A percentile compares a stretch with the other conserved stretches of the same genome.
Conservation (phyloP, 2,113 vertebrate genomes). For the Brachyistius frenatus region DNA sequence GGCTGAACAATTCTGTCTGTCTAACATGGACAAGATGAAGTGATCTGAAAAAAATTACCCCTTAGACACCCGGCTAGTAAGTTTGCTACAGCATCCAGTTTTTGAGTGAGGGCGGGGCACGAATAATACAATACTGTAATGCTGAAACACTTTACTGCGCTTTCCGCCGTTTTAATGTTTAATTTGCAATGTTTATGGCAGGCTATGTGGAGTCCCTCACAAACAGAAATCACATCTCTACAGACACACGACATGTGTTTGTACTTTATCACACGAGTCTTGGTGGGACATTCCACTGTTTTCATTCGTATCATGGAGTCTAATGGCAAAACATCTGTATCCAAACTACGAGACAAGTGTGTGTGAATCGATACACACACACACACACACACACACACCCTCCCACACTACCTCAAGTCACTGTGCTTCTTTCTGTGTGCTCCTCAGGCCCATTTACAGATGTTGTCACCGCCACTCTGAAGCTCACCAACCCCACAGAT, state of each 20-base stretch:
- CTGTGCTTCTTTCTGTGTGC: conserved; percentile 30
- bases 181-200: conserved; percentile 15
- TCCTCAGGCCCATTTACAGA: conserved; percentile 94
- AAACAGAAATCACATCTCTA: neutral
- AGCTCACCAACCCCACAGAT: conserved; percentile 94
- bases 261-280: neutral
- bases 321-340: neutral
- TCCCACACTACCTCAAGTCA: neutral
- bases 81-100: conserved; percentile 9
- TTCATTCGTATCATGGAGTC: too few relatives aligned
- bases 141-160: conserved; percentile 11
- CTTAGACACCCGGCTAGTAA: neutral
- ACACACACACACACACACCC: neutral
- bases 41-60: neutral
- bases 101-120: conserved; percentile 27
- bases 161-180: conserved; percentile 26
- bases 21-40: too few relatives aligned
- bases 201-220: neutral
- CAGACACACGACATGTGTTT: neutral
- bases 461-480: conserved; percentile 94
- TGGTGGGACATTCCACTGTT: neutral
- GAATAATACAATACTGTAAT: conserved; percentile 11
- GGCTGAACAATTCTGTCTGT: neutral
- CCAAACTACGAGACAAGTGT: neutral
- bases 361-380: neutral